A percentile compares a stretch with the other conserved stretches of the same genome.
Conservation (phyloP, 2,113 vertebrate species). For the Emydocephalus ijimae region DNA sequence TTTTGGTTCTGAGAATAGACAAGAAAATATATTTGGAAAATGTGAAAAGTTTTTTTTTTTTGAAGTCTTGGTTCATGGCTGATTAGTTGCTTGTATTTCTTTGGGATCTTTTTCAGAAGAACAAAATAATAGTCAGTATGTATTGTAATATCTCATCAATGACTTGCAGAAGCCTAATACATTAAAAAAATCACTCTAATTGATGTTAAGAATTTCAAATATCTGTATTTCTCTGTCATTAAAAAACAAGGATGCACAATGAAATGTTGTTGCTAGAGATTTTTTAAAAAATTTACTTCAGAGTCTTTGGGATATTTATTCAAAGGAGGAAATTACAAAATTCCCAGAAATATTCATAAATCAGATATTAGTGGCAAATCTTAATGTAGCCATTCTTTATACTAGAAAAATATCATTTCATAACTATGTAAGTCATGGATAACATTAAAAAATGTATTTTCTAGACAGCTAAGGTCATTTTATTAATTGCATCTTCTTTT, state of each 20-base stretch:
- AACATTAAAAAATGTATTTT: not conserved
- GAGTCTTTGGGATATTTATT: not conserved
- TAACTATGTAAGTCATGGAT: not conserved
- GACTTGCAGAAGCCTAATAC: not conserved
- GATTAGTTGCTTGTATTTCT: not conserved
- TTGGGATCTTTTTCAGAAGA: not conserved
- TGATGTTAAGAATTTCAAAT: not conserved
- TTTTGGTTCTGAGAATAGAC: not conserved
- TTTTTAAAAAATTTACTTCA: not conserved
- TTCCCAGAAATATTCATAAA: not conserved
- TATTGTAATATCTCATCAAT: not conserved
- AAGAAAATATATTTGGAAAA: not conserved
- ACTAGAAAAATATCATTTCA: not conserved
- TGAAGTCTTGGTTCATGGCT: not conserved
- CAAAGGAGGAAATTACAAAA: not conserved
- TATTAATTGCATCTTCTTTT: constrained; percentile 15
- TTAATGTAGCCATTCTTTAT: not conserved
- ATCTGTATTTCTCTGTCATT: not conserved
- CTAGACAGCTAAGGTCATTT: not conserved
- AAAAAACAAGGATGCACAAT: not conserved
- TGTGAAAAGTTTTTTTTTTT: not conserved
- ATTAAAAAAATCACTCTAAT: not conserved
- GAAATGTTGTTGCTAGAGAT: not conserved
- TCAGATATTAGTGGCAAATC: not conserved
- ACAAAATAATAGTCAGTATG: not conserved